Evolutionary conservation across 2,113 vertebrate genomes (phyloP).

Genomic region (Petrocephalus zakoni): DNA sequence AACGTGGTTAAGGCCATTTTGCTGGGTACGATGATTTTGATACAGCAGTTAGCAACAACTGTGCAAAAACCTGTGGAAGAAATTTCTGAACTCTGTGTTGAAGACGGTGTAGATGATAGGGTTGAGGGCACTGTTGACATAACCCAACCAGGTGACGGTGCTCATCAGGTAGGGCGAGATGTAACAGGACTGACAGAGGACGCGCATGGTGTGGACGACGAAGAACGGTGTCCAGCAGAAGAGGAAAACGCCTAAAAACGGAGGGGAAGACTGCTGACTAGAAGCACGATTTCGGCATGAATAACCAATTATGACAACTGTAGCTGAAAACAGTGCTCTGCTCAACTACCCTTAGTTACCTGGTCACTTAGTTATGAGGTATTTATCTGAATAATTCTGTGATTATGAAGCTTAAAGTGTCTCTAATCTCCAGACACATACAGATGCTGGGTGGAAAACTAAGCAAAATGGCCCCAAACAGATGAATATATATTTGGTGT

Average conservation of each 20-base stretch:
- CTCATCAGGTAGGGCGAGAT: conserved; percentile 75
- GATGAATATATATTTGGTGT: not conserved
- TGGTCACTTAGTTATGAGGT: not conserved
- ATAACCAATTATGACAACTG: not conserved
- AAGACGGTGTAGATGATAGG: conserved; percentile 89
- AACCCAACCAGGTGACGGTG: conserved; percentile 91
- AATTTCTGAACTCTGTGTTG: conserved; percentile 84
- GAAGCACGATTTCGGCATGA: not conserved
- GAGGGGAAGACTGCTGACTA: not conserved
- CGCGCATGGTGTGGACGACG: conserved; percentile 81
- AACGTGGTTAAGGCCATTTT: not conserved
- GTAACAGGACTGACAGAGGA: conserved; percentile 70
- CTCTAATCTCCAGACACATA: not conserved
- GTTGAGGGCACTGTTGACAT: conserved; percentile 92
- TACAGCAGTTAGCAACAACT: conserved; percentile 46
- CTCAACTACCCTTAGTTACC: not conserved
- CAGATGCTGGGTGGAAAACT: not conserved
- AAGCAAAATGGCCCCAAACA: not conserved
- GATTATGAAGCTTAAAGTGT: not conserved
- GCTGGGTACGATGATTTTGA: not conserved
- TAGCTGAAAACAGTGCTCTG: not conserved
- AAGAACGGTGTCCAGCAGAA: conserved; percentile 97
- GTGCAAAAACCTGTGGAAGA: conserved; percentile 76
- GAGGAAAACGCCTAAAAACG: conserved; percentile 75
- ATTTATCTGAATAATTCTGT: not conserved